Conservation (phyloP, 2,113 vertebrate species). For the Pteruthius melanotis region DNA sequence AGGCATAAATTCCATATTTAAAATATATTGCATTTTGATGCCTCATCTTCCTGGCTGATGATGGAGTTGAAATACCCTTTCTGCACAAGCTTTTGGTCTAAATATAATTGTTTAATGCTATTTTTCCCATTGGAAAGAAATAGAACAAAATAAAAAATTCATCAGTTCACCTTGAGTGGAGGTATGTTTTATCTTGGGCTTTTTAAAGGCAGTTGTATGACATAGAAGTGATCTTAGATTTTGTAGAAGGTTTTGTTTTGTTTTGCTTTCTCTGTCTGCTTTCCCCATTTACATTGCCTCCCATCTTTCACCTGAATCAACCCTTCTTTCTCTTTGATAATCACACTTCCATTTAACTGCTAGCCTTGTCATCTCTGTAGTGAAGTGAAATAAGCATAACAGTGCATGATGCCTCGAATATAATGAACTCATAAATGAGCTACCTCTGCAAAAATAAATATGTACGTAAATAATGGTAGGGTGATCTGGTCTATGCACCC, state of each 20-base stretch:
- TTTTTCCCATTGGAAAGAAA: neutral
- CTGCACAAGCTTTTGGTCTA: neutral
- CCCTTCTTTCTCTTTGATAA: neutral
- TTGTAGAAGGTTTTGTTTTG: neutral
- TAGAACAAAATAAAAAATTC: neutral
- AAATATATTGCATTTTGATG: neutral
- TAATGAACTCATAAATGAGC: neutral
- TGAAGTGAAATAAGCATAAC: neutral
- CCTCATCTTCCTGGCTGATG: neutral
- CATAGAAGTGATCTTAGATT: neutral
- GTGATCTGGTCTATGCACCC: neutral
- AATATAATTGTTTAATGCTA: neutral
- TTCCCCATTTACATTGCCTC: neutral
- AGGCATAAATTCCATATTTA: neutral
- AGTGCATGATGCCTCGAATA: neutral
- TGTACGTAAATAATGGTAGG: neutral
- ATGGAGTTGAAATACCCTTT: neutral
- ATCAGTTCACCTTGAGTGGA: neutral
- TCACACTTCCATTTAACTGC: neutral
- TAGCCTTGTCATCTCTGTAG: neutral
- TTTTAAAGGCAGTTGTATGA: neutral
- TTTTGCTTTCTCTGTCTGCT: neutral
- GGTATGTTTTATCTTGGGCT: neutral
- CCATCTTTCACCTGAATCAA: neutral
- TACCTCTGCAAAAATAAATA: neutral